Evolutionary conservation across 2,888 invertebrate genomes (phyloP).

Genomic region (Brachypalpus laphriformis): DNA sequence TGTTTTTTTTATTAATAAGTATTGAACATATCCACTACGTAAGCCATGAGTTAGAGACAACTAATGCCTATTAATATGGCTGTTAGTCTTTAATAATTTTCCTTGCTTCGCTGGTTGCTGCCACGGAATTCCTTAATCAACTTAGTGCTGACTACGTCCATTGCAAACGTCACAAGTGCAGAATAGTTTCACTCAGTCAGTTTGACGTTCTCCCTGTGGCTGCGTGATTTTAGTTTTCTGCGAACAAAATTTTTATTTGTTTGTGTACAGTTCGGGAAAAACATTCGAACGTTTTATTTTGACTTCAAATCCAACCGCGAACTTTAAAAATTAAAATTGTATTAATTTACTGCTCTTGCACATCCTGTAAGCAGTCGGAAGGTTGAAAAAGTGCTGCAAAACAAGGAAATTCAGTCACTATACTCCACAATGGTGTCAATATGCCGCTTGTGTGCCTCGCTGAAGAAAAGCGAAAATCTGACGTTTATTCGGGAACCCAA

Average conservation of each 20-base stretch:
- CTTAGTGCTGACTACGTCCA: background rate
- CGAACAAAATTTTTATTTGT: conserved; percentile 25
- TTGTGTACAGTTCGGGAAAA: conserved; percentile 54
- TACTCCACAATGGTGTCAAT: conserved; percentile 69
- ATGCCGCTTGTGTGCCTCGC: conserved; percentile 78
- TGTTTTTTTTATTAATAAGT: too few species aligned
- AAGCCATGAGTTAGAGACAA: too few species aligned
- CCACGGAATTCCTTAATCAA: background rate
- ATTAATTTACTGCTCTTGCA: background rate
- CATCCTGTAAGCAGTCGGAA: background rate
- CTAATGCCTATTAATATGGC: too few species aligned
- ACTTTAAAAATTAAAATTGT: background rate
- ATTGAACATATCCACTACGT: too few species aligned
- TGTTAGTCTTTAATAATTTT: too few species aligned
- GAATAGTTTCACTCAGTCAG: background rate
- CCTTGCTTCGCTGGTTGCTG: background rate
- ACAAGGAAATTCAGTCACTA: background rate
- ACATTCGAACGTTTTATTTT: conserved; percentile 30
- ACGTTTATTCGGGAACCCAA: conserved; percentile 73
- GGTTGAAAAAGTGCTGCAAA: background rate
- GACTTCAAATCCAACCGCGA: background rate
- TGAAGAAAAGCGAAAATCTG: conserved; percentile 76
- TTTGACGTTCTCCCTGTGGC: background rate
- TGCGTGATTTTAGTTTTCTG: background rate
- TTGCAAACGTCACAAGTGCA: background rate